Evolutionary conservation across 2,888 invertebrate species (phyloP), one percentile per base, ranked within the genome.

Genomic region (Elegia similella): DNA sequence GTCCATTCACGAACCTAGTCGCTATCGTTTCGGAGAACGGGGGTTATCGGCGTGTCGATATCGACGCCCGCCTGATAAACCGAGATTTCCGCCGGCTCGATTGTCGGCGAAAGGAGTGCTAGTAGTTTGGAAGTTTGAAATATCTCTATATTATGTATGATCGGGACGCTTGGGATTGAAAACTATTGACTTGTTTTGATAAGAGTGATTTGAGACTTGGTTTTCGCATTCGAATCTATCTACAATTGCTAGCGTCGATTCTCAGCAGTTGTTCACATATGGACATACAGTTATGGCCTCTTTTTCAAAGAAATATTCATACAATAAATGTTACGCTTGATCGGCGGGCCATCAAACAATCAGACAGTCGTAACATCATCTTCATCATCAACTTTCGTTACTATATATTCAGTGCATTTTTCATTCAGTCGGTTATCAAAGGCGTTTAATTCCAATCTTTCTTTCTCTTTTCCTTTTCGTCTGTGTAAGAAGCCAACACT

Each of bases 21-120:
- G 50, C 34, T 50, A 50, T 50, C 66, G 75, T 74, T 80, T 79
- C 77, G 68, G 69, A 74, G 80, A 81, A 81, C 70, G 63, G 62
- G 64, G 78, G 80, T 80, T 81, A 81, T 56, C 56, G 56, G n/a
- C 32, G 23, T n/a, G 23, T 81, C 82, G 63, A 59, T 62, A 67
- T 63, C 61, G 64, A 63, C 59, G 42, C 64, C 63, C 62, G 13
- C 13, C n/a, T 13, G 56, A 56, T 56, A 56, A 29, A 29, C 48
- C 17, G 48, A 38, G 48, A 56, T 42, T 34, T 42, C 44, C 43
- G 54, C 17, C 54, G 44, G 16, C n/a, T 16, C 50, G 16, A 50
- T 34, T 50, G 50, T 38, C 38, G 38, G 34, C 50, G 32, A 32
- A 30, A 46, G 46, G n/a, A 6, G 46, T 23, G 6, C n/a, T 29